These are phyloP conservation scores for Disparrhopalites patrizii DNA, from an alignment of 2,888 invertebrate species.

Conservation along the genomic window DNA sequence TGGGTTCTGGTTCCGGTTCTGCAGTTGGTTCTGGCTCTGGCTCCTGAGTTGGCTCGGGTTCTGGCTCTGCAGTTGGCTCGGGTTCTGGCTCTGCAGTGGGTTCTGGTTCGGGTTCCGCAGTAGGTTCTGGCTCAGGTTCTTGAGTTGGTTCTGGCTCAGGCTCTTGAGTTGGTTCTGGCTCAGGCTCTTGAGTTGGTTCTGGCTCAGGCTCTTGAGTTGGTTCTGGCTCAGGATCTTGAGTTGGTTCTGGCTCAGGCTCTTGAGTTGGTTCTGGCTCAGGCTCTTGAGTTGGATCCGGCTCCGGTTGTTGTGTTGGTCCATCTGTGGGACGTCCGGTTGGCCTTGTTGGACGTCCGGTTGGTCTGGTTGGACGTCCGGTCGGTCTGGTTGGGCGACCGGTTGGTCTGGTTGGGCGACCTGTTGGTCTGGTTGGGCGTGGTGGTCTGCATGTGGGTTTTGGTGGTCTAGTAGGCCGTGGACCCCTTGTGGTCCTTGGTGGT, in stretches of 20 bases:
- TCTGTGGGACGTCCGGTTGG: background rate
- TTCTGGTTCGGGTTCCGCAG: background rate
- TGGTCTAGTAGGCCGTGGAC: background rate
- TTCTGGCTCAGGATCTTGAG: background rate
- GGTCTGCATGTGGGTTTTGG: constrained; percentile 1
- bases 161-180: background rate
- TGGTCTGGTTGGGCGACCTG: constrained; percentile 1
- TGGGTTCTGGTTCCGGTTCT: no score
- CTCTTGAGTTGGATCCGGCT: background rate
- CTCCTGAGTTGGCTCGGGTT: background rate
- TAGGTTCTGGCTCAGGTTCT: background rate
- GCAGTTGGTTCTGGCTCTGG: background rate
- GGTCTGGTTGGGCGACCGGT: background rate
- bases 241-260: background rate
- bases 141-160: background rate
- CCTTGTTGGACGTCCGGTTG: background rate
- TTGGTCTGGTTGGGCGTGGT: background rate
- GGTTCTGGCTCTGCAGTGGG: background rate
- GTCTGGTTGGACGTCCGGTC: background rate
- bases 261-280: background rate
- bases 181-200: background rate
- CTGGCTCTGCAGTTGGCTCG: background rate
- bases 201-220: background rate
- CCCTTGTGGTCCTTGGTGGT: background rate
- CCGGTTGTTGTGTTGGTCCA: background rate